Percentiles rank a stretch among this genome's conserved stretches.
Conservation (phyloP, 2,113 vertebrate genomes). For the Bombycilla garrulus region DNA sequence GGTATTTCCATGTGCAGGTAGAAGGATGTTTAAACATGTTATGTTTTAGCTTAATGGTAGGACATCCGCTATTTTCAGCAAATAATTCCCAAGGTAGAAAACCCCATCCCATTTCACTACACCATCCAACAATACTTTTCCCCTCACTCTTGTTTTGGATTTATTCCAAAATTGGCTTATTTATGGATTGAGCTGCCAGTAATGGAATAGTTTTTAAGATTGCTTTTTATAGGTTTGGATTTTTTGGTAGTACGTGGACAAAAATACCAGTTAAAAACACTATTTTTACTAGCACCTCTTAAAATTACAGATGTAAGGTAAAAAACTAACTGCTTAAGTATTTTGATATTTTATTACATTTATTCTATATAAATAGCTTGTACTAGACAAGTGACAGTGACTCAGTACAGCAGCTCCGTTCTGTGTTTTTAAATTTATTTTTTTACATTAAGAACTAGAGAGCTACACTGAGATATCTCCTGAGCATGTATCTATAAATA, state of each 20-base stretch:
- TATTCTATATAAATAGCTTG: neutral
- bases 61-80: conserved; percentile 75
- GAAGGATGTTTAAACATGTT: conserved; percentile 74
- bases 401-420: neutral
- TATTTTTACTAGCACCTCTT: neutral
- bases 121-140: conserved; percentile 72
- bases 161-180: conserved; percentile 70
- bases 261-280: conserved; percentile 20
- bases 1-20: conserved; percentile 66
- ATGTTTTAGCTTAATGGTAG: conserved; percentile 70
- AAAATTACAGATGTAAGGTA: neutral
- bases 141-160: conserved; percentile 68
- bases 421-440: neutral
- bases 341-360: neutral
- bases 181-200: conserved; percentile 65
- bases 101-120: conserved; percentile 48
- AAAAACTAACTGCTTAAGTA: neutral
- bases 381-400: neutral
- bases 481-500: neutral
- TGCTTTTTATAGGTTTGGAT: conserved; percentile 20
- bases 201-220: conserved; percentile 31
- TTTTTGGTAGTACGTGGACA: neutral
- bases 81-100: conserved; percentile 76
- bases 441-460: neutral
- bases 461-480: neutral